Base-by-base conservation (phyloP, 2,888 invertebrate species). In the Latheticus oryzae region DNA sequence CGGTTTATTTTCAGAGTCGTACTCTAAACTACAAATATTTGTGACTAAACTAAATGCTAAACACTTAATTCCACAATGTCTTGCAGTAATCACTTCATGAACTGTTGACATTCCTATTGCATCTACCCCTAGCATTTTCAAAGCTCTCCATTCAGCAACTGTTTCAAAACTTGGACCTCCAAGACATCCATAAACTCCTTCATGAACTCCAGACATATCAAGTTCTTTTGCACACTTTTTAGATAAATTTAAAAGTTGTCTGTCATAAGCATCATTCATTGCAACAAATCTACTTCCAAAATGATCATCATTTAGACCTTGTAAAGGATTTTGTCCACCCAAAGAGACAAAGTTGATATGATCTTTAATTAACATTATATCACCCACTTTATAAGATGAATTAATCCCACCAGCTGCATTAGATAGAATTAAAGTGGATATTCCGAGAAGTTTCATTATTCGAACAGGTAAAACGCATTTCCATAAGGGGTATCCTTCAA, bases 351-450 rank as follows among this genome's bases (percentile, higher is more conserved):
- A 85, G 78, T 97, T 97, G 66, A 99, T 90, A 78, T 99, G 99
- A 79, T 99, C 99, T 89, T 73, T 95, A 64, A 99, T 91, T 47
- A 99, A 82, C 97, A 99, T 97, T 38, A 99, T 85, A 76, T 99
- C 98, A 0, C 98, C 99, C 19, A 93, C 91, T 72, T 87, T 87
- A 81, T 86, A 97, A 45, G 83, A 83, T 0, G 89, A 84, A 79
- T 97, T 97, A 37, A 99, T 82, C 21, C 97, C 97, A 1, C 98
- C 99, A 0, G 97, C 97, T 0, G 98, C 98, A 79, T 99, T 99
- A 0, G 97, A 97, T 1, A 94, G 92, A 61, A 99, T 88, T 61
- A 99, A 79, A 48, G 91, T 89, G 60, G 89, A 85, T 1, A 96
- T 89, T 1, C 98, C 98, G 33, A 98, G 82, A 30, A 96, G 83